Evolutionary conservation across 2,888 invertebrate species (phyloP).

Genomic region (Chrysolina americana): DNA sequence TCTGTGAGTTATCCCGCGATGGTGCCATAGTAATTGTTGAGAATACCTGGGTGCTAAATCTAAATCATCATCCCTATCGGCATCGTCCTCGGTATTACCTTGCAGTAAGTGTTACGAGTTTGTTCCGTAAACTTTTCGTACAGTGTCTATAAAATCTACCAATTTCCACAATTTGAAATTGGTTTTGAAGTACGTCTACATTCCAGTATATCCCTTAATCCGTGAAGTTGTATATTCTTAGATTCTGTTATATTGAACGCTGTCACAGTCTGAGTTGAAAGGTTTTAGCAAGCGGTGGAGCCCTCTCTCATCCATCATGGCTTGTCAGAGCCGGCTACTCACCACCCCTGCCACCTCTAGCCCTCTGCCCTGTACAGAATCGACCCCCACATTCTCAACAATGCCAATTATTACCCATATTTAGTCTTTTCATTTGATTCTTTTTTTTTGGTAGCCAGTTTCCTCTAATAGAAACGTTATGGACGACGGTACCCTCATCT

Average conservation of each 20-base stretch:
- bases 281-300: conserved; percentile 68
- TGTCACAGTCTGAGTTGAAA: conserved; percentile 67
- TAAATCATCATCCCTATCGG: too few species aligned
- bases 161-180: conserved; percentile 39
- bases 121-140: too few species aligned
- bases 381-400: conserved; percentile 61
- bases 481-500: conserved; percentile 41
- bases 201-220: conserved; percentile 50
- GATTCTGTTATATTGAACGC: conserved; percentile 54
- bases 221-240: conserved; percentile 52
- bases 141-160: conserved; percentile 3
- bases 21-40: too few species aligned
- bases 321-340: conserved; percentile 71
- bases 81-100: too few species aligned
- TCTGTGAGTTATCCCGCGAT: too few species aligned
- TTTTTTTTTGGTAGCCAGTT: conserved; percentile 45
- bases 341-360: conserved; percentile 65
- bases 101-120: too few species aligned
- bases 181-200: conserved; percentile 47
- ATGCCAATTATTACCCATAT: conserved; percentile 62
- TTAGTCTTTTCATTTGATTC: conserved; percentile 54
- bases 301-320: conserved; percentile 71
- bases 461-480: conserved; percentile 50
- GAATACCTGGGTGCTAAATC: too few species aligned
- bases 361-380: conserved; percentile 62